phyloP scores from a whole-genome alignment of 2,113 vertebrate species.

The human (Homo sapiens) region GRCh38 chr15:36272001-36272500 shows the following conservation, averaged over 20 bases:
- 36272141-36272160: background rate
- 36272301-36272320: background rate
- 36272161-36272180: background rate
- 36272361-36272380: background rate
- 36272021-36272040: background rate
- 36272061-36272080: background rate
- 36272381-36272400: background rate
- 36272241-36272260: background rate
- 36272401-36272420: background rate
- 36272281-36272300: background rate
- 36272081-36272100: background rate
- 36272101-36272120: background rate
- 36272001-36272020: background rate
- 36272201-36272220: background rate
- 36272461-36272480: background rate
- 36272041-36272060: background rate
- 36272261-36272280: background rate
- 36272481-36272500: background rate
- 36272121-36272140: conserved; percentile 1
- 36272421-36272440: background rate
- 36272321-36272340: background rate
- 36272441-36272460: background rate
- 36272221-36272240: background rate
- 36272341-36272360: background rate
- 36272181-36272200: background rate